These are phyloP conservation scores for Eupithecia subfuscata DNA, from an alignment of 2,888 invertebrate genomes.

Conservation along the genomic window DNA sequence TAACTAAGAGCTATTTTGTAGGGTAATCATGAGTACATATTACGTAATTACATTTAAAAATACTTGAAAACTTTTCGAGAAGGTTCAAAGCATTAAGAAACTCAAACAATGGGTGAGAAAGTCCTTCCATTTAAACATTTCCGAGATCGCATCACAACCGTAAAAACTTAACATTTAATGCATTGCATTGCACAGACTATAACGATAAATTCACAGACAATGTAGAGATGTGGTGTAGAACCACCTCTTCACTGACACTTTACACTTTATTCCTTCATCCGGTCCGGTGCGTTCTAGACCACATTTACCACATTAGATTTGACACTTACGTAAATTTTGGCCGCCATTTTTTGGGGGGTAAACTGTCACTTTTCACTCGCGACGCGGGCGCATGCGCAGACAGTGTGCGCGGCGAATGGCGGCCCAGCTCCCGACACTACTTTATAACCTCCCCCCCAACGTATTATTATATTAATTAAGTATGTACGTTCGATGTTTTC, in stretches of 20 bases:
- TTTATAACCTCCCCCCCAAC: constrained; percentile 80
- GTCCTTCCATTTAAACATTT: constrained; percentile 43
- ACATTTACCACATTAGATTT: constrained; percentile 70
- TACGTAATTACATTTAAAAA: constrained; percentile 13
- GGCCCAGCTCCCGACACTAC: constrained; percentile 54
- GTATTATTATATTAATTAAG: constrained; percentile 78
- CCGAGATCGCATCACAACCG: constrained; percentile 40
- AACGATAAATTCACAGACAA: constrained; percentile 59
- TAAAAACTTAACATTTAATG: constrained; percentile 41
- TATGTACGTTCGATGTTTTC: constrained; percentile 71
- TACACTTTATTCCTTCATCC: constrained; percentile 37
- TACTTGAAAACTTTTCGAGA: constrained; percentile 21
- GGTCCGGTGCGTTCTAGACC: constrained; percentile 74
- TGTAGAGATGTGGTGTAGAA: constrained; percentile 76
- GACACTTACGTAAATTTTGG: constrained; percentile 83
- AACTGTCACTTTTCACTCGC: constrained; percentile 78
- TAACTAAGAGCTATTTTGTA: background rate
- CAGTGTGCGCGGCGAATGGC: constrained; percentile 79
- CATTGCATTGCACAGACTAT: constrained; percentile 32
- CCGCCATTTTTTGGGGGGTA: constrained; percentile 75
- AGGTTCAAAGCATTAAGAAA: constrained; percentile 33
- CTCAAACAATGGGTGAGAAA: constrained; percentile 45
- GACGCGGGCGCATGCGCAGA: constrained; percentile 74
- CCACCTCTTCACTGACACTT: constrained; percentile 58
- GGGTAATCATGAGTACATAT: background rate